These are phyloP conservation scores for Octomys mimax DNA, from an alignment of 2,797 vertebrate genomes.

Conservation along the genomic window DNA sequence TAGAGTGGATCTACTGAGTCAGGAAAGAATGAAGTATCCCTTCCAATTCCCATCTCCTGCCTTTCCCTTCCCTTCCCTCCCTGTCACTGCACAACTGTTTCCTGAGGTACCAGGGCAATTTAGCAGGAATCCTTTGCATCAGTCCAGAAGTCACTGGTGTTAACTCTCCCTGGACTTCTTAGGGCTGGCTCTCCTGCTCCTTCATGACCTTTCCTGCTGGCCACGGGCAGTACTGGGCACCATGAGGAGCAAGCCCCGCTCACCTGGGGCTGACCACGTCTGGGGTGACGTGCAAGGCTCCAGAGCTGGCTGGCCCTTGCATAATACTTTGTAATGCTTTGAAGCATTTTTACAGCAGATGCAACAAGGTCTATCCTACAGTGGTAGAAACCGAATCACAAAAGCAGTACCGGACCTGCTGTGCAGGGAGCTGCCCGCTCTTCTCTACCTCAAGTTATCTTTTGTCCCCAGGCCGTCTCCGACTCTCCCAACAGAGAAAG, in stretches of 20 bases:
- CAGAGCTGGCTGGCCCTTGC: neutral
- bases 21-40: slow-evolving; percentile 46
- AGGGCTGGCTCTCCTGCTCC: neutral
- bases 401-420: neutral
- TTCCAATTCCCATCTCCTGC: slow-evolving; percentile 18
- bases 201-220: neutral
- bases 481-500: neutral
- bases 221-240: neutral
- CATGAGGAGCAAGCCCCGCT: neutral
- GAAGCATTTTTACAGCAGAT: neutral
- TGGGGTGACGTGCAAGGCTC: neutral
- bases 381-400: neutral
- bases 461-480: neutral
- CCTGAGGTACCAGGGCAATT: slow-evolving; percentile 1
- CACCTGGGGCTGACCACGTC: neutral
- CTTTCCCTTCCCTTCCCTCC: slow-evolving; percentile 53
- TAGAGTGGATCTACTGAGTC: slow-evolving; percentile 55
- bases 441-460: neutral
- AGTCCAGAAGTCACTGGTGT: slow-evolving; percentile 43
- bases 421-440: neutral
- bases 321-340: neutral
- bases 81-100: slow-evolving; percentile 23
- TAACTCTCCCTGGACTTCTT: slow-evolving; percentile 40
- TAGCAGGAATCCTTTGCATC: neutral
- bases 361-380: neutral